phyloP scores from a whole-genome alignment of 2,888 invertebrate genomes.

The Lepidochrysops patricia region DNA sequence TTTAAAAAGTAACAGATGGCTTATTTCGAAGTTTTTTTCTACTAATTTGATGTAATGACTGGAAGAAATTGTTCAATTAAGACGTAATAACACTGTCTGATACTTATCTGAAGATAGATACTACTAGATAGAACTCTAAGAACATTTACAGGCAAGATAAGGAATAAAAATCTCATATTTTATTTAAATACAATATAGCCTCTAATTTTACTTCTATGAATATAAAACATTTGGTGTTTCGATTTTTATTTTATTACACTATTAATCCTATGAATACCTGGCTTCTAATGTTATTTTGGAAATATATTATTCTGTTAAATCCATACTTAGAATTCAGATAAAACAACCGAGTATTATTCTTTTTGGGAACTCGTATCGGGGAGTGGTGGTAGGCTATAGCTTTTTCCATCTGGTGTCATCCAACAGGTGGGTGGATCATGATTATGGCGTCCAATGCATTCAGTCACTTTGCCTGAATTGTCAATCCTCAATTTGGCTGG shows the following conservation, averaged over 20 bases:
- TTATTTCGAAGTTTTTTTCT: too few relatives aligned
- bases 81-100: too few relatives aligned
- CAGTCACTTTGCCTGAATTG: constrained; percentile 61
- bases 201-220: not conserved
- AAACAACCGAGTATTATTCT: constrained; percentile 8
- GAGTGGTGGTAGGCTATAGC: constrained; percentile 57
- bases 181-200: not conserved
- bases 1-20: too few relatives aligned
- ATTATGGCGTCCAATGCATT: constrained; percentile 62
- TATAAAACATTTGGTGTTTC: too few relatives aligned
- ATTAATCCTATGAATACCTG: too few relatives aligned
- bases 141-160: constrained; percentile 1
- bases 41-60: too few relatives aligned
- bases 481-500: constrained; percentile 64
- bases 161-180: not conserved
- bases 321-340: not conserved
- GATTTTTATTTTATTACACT: too few relatives aligned
- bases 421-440: constrained; percentile 68
- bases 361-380: constrained; percentile 43
- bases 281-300: too few relatives aligned
- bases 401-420: constrained; percentile 69
- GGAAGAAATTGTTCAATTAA: too few relatives aligned
- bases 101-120: too few relatives aligned
- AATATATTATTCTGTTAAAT: too few relatives aligned
- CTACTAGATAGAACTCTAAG: too few relatives aligned